Evolutionary conservation across 2,797 vertebrate genomes (phyloP).

Genomic region (Melanotaenia boesemani): DNA sequence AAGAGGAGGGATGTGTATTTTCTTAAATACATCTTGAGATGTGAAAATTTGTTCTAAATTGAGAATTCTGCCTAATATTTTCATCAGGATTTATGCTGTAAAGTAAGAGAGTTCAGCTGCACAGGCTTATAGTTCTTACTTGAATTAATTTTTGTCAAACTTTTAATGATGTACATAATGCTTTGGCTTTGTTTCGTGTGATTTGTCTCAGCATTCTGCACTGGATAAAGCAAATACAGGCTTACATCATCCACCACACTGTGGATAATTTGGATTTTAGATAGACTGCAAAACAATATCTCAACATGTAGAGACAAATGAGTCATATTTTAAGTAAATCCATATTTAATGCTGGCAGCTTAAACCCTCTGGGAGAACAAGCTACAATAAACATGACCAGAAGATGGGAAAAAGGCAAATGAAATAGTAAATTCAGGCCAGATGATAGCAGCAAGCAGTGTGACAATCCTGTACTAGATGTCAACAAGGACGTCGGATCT

Average conservation of each 20-base stretch:
- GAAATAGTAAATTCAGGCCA: constrained; percentile 3
- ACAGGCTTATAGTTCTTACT: not conserved
- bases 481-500: not conserved
- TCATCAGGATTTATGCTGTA: not conserved
- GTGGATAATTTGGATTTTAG: not conserved
- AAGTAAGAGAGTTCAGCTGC: not conserved
- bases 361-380: constrained; percentile 1
- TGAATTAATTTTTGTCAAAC: not conserved
- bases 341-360: not conserved
- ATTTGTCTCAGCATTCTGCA: not conserved
- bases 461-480: not conserved
- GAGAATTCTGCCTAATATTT: not conserved
- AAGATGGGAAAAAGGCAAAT: not conserved
- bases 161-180: not conserved
- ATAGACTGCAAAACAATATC: not conserved
- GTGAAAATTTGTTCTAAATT: not conserved
- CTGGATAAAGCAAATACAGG: not conserved
- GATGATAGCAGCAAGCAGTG: not conserved
- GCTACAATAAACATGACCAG: not conserved
- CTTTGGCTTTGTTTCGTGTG: not conserved
- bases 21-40: not conserved
- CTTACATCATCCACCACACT: not conserved
- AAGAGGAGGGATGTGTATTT: not conserved
- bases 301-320: not conserved
- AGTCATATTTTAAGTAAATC: not conserved